phyloP scores from a whole-genome alignment of 2,797 vertebrate species.

The Zalophus californianus region DNA sequence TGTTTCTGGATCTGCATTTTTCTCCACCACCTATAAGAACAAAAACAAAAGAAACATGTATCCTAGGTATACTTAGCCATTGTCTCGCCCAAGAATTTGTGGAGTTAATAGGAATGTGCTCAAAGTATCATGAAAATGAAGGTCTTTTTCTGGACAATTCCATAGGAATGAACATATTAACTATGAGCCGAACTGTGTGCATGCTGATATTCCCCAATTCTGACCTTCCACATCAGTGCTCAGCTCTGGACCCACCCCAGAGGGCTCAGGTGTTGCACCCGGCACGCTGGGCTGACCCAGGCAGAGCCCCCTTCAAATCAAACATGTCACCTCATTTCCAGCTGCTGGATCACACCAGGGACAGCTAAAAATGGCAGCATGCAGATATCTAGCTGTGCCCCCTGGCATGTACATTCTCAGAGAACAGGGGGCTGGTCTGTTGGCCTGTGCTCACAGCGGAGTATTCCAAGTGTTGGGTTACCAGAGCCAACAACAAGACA shows the following conservation, averaged over 20 bases:
- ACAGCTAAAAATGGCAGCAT: neutral
- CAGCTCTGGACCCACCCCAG: neutral
- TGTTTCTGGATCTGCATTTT: slow-evolving; percentile 93
- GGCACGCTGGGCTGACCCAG: neutral
- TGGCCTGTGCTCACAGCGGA: neutral
- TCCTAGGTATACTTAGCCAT: neutral
- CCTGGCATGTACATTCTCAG: no score
- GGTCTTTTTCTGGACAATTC: neutral
- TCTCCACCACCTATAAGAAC: slow-evolving; percentile 92
- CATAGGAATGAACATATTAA: neutral
- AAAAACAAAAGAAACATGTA: slow-evolving; percentile 20
- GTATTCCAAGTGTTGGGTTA: neutral
- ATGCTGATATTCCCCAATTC: neutral
- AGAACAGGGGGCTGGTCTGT: neutral
- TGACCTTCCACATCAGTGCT: neutral
- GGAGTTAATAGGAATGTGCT: neutral
- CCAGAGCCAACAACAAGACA: neutral
- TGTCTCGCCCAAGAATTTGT: neutral
- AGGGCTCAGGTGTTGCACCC: fast-evolving
- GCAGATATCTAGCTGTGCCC: neutral
- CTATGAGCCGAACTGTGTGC: neutral
- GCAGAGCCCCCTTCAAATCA: neutral
- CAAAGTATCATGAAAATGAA: neutral
- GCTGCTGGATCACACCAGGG: neutral
- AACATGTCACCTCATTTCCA: neutral